Evolutionary conservation across 2,888 invertebrate genomes (phyloP), one percentile per base, ranked within the genome.

Genomic region (Dasysyrphus albostriatus): DNA sequence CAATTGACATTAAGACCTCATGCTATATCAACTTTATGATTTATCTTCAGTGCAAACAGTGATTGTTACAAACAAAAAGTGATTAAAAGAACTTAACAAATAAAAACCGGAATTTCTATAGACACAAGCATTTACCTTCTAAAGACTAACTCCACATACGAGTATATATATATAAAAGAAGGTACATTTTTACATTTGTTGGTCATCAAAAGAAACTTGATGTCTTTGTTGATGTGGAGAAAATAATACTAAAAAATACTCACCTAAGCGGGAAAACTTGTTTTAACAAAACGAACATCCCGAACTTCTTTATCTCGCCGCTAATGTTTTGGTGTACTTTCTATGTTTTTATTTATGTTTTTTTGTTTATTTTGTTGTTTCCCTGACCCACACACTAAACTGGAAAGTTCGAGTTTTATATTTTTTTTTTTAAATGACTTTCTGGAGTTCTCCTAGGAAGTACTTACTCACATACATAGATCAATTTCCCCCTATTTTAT

Each of bases 341-440:
- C 75, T 70, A 70, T 72, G 79, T 51, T 65, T 67, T 69, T 56
- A 14, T 72, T 44, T 70, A 19, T 73, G 44, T 19, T 61, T 32
- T 29, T 63, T 51, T 67, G 2, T 72, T 37, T 72, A n/a, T 29
- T 56, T 24, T 24, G 24, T 24, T 24, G 24, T 24, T 24, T 67
- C 51, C 47, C 80, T 80, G 80, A 75, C 80, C 83, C 83, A 76
- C 56, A 79, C 83, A 83, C 54, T 70, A 70, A 80, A 80, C 75
- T 80, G 80, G 83, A 84, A 75, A 80, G 75, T 65, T 59, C 19
- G 39, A 51, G 47, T 54, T 70, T 37, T 24, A 39, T 47, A n/a
- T 49, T 47, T 72, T 12, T 5, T 47, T 34, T 19, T 58, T 9
- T n/a, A 63, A 51, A 61, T 61, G 24, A 37, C 10, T 70, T 32